Percentiles rank a stretch among this genome's conserved stretches.
Evolutionary conservation across 2,888 invertebrate species (phyloP).

Genomic region (Thumatha senex): DNA sequence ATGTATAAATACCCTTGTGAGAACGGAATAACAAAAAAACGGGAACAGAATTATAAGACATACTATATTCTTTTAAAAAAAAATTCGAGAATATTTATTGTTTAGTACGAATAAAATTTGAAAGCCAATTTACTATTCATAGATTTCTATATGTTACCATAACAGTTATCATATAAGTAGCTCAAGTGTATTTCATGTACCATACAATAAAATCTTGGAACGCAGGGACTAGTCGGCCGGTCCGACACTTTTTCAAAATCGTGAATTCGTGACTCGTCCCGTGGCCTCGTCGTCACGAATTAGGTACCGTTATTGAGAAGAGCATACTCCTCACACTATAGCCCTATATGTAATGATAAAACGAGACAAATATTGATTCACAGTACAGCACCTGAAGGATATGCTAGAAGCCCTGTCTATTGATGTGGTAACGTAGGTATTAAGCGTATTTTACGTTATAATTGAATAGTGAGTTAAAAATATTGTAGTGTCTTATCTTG

Average conservation of each 20-base stretch:
- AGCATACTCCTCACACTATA: conserved; percentile 56
- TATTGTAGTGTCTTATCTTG: too few relatives aligned
- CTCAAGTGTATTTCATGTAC: conserved; percentile 35
- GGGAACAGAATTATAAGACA: too few relatives aligned
- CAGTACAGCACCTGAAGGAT: conserved; percentile 46
- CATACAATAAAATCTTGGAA: conserved; percentile 51
- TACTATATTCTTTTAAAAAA: too few relatives aligned
- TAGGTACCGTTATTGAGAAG: conserved; percentile 65
- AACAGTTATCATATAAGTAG: too few relatives aligned
- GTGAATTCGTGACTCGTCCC: conserved; percentile 81
- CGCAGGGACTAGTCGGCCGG: conserved; percentile 57
- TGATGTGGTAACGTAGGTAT: conserved; percentile 52
- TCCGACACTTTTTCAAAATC: conserved; percentile 81
- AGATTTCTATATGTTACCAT: too few relatives aligned
- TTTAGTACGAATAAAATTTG: too few relatives aligned
- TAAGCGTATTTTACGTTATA: conserved; percentile 14
- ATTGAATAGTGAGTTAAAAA: too few relatives aligned
- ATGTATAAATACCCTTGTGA: too few relatives aligned
- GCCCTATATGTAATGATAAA: conserved; percentile 37
- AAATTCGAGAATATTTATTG: too few relatives aligned
- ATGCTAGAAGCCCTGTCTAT: conserved; percentile 40
- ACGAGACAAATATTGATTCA: conserved; percentile 47
- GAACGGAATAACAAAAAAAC: too few relatives aligned
- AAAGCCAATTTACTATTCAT: too few relatives aligned
- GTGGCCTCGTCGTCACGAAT: conserved; percentile 72